Evolutionary conservation across 2,113 vertebrate species (phyloP), one percentile per base, ranked within the genome.

Genomic region (Geococcyx californianus): DNA sequence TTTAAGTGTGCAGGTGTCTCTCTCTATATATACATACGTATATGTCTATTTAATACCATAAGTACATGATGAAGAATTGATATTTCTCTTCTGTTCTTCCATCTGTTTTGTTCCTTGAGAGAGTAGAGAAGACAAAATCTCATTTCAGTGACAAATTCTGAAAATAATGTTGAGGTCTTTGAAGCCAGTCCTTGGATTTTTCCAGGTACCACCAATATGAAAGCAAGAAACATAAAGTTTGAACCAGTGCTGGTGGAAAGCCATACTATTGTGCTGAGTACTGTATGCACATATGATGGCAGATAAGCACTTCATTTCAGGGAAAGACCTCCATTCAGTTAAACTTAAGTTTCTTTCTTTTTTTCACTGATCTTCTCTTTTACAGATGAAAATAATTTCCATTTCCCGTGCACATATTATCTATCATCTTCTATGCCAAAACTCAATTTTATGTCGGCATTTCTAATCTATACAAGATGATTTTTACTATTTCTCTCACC

Each of bases 31-130:
- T 11, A 54, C 62, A 51, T 40, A 69, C 2, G 2, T 60, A 42
- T 36, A 7, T 28, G 52, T 33, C 20, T 69, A 36, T 72, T 82
- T 91, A 90, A 83, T 83, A 42, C n/a, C 16, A 3, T 28, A 69
- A 93, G 42, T 67, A 62, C 0, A 0, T 55, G 64, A 77, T 70
- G 63, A 90, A 66, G 58, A 74, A 80, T 10, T 83, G 82, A 33
- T 70, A 88, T 67, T 94, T 90, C 45, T 95, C 42, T 94, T 95
- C 58, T 73, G 44, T 67, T 93, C 34, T 93, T 79, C 66, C 40
- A 76, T 77, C 62, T 93, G 67, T 45, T 95, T 91, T 83, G 26
- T 51, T 93, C 42, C 67, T 94, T 51, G 51, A 77, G n/a, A 66
- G 68, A 81, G 24, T 3, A 62, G 59, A 80, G 85, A 67, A 83